Evolutionary conservation across 1,140 invertebrate genomes (phyloP), one percentile per base, ranked within the genome.

Genomic region (Manduca sexta): DNA sequence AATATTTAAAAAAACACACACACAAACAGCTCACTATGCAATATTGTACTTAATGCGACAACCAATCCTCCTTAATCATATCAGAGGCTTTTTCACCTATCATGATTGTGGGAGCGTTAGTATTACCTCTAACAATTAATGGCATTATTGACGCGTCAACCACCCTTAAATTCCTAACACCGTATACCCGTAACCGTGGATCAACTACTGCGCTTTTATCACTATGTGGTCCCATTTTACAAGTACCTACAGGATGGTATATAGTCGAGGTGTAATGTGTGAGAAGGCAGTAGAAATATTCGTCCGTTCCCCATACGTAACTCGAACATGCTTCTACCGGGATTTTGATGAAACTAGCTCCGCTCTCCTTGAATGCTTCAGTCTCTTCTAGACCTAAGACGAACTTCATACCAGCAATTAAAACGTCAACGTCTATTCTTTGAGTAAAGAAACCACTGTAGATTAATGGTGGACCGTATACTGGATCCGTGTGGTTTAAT

Each of bases 171-270:
- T 88, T 87, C 35, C 87, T 79, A 8, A 95, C 77, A 1, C 93
- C 93, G 54, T 92, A 88, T 0, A 94, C 92, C 49, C 87, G 81
- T 39, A 94, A 76, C 55, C 89, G 88, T 0, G 91, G 87, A 80
- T 93, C 90, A 0, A 95, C 93, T 0, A 95, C 93, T 3, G 93
- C 90, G 0, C 87, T 84, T 2, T 87, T 84, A 74, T 95, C 93
- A 2, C 64, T 83, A 11, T 63, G 50, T 0, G 91, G 89, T 0
- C 94, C 95, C 95, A 97, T 97, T 79, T 94, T 95, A 68, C 93
- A 93, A 0, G 94, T 96, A 0, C 94, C 94, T 1, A 90, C 89
- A 16, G 92, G 91, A 71, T 96, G 94, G 60, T 92, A 94, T 38
- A 95, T 91, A 0, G 91, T 93, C 15, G 90, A 87, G 0, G 93